phyloP scores from a whole-genome alignment of 2,797 vertebrate species.

The Lacerta bilineata region DNA sequence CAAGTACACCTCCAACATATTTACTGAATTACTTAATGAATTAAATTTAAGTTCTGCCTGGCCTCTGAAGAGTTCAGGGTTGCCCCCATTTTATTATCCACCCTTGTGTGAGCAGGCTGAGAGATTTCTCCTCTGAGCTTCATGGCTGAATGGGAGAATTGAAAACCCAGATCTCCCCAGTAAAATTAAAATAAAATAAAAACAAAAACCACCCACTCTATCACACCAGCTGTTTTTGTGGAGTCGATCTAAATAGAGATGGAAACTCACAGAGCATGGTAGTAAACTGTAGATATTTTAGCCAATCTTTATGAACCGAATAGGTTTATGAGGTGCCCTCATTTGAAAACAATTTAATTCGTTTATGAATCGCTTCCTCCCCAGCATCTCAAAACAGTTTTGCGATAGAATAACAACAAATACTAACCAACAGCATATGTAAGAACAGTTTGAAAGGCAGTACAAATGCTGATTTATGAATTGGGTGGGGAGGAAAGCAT shows the following conservation, averaged over 20 bases:
- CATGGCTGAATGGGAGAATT: background rate
- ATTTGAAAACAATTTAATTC: background rate
- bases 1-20: background rate
- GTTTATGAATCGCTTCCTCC: too few relatives aligned
- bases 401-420: too few relatives aligned
- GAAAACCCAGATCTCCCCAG: background rate
- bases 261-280: background rate
- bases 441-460: too few relatives aligned
- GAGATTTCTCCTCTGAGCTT: background rate
- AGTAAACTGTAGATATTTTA: background rate
- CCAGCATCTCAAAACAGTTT: too few relatives aligned
- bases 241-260: background rate
- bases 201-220: background rate
- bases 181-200: too few relatives aligned
- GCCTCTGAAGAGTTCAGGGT: background rate
- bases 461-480: too few relatives aligned
- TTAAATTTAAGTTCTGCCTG: background rate
- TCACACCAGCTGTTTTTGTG: background rate
- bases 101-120: background rate
- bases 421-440: too few relatives aligned
- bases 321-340: background rate
- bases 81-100: background rate
- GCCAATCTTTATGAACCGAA: background rate
- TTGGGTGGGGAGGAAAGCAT: too few relatives aligned
- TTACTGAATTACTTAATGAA: background rate